Percentiles rank a stretch among this genome's conserved stretches.
Evolutionary conservation across 1,140 invertebrate genomes (phyloP).

Genomic region (Conus betulinus): DNA sequence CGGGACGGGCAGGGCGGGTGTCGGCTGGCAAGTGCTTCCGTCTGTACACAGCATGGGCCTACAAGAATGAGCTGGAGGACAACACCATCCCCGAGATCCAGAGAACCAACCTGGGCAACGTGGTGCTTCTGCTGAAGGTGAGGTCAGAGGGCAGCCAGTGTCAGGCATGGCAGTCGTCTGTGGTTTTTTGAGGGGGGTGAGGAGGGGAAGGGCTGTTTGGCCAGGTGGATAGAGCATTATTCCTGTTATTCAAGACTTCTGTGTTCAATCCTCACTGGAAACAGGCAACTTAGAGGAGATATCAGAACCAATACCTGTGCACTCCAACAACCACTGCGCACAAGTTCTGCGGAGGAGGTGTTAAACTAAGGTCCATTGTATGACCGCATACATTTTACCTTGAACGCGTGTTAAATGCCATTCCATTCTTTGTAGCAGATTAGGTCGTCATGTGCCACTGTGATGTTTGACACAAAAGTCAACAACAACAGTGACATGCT

Average conservation of each 20-base stretch:
- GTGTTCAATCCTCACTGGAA: neutral
- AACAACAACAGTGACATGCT: too few species aligned
- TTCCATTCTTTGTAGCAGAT: too few species aligned
- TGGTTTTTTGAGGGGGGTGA: too few species aligned
- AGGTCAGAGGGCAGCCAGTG: neutral
- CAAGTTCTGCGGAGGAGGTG: too few species aligned
- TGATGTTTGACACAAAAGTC: too few species aligned
- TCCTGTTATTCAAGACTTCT: neutral
- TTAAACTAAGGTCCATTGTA: too few species aligned
- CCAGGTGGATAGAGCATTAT: neutral
- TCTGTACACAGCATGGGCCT: slow-evolving; percentile 93
- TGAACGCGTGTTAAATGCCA: too few species aligned
- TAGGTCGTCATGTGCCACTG: too few species aligned
- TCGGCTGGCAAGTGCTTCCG: slow-evolving; percentile 95
- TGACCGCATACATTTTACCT: too few species aligned
- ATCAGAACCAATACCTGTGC: too few species aligned
- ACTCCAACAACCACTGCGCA: too few species aligned
- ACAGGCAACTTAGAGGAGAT: neutral
- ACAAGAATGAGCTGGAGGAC: slow-evolving; percentile 98
- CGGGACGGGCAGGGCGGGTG: slow-evolving; percentile 74
- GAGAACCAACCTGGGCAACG: slow-evolving; percentile 75
- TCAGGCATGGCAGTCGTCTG: neutral
- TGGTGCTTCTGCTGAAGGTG: slow-evolving; percentile 75
- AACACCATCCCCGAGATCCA: slow-evolving; percentile 93
- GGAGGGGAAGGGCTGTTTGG: too few species aligned